Conservation (phyloP, 1,140 invertebrate genomes). For the Diorhabda carinulata region DNA sequence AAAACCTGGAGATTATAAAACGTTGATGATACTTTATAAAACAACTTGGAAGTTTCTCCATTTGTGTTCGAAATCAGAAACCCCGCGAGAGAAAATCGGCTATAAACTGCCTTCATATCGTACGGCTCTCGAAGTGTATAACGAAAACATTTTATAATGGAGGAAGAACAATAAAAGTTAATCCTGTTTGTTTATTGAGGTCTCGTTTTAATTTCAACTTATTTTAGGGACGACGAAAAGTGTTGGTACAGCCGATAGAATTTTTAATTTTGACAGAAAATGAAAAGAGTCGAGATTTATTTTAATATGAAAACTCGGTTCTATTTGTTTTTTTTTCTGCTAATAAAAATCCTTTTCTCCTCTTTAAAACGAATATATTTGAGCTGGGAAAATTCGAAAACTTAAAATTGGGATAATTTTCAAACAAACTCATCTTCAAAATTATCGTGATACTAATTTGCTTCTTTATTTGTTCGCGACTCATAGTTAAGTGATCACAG, state of each 20-base stretch:
- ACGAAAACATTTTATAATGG: conserved; percentile 1
- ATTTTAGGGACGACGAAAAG: neutral
- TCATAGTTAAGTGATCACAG: too few species aligned
- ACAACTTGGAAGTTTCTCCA: neutral
- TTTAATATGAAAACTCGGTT: too few species aligned
- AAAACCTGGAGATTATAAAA: neutral
- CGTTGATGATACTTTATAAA: neutral
- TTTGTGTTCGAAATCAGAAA: neutral
- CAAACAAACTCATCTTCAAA: too few species aligned
- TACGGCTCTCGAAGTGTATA: neutral
- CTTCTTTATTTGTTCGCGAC: too few species aligned
- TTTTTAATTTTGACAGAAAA: too few species aligned
- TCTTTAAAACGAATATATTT: too few species aligned
- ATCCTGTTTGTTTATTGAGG: neutral
- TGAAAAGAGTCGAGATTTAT: too few species aligned
- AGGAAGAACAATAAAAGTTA: conserved; percentile 1
- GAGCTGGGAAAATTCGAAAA: too few species aligned
- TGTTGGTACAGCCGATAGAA: neutral
- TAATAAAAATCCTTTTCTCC: too few species aligned
- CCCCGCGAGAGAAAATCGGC: neutral
- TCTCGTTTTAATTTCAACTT: conserved; percentile 3
- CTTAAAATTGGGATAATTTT: too few species aligned
- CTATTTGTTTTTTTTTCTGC: too few species aligned
- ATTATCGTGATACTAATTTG: too few species aligned
- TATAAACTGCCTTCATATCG: neutral